Evolutionary conservation across 2,797 vertebrate species (phyloP), one percentile per base, ranked within the genome.

Genomic region (Channallabes apus): DNA sequence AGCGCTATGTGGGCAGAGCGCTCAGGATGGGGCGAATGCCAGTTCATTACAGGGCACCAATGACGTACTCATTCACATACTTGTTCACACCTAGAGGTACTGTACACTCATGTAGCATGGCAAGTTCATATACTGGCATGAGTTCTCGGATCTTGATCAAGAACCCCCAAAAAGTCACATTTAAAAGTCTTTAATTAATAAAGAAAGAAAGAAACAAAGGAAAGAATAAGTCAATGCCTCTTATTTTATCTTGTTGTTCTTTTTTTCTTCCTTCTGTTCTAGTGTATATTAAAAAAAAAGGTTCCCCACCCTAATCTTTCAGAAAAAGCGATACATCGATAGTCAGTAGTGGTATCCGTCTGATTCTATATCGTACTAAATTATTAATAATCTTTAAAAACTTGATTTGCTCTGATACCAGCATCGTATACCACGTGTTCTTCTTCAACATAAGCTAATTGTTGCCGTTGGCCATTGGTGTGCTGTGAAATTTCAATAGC

Each of bases 151-250:
- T 38, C 38, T 38, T 38, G 38, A 46, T 46, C 41, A 46, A 9
- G 41, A 9, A 46, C 32, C 84, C 77, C 29, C 71, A 56, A 62
- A 86, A 83, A 84, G 24, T 80, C 88, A 32, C 85, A 83, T 88
- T 93, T 92, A 94, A 46, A 46, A 46, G 41, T 95, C 91, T 91
- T 87, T 93, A 94, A 94, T 93, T 93, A 81, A 88, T 22, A 61
- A 59, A 58, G 1, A 58, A 18, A 18, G 15, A 68, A 29, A 35
- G 12, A 41, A 41, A 17, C n/a, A n/a, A n/a, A n/a, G 0, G 8
- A 65, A 29, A 65, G 8, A 18, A 29, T 88, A 90, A 5, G 18
- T 72, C 68, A 20, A 41, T 4, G 20, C 35, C 41, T 14, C 68
- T 71, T 41, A 0, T 4, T 46, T 72, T 46, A 85, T 71, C 46